Evolutionary conservation across 2,888 invertebrate species (phyloP), one percentile per base, ranked within the genome.

Genomic region (Callosobruchus maculatus): DNA sequence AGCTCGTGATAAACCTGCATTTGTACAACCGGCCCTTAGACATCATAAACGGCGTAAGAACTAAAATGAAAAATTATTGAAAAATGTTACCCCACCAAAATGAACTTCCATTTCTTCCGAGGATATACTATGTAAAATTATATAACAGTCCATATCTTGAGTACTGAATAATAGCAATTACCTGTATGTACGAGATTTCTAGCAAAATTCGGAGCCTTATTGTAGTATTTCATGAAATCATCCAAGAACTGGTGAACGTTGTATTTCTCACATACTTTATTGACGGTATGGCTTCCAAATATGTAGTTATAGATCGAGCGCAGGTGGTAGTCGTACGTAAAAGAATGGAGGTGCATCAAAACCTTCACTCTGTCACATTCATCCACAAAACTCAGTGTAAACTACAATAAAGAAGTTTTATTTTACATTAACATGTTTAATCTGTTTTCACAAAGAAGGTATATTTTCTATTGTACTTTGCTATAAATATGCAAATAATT

Each of bases 211-310:
- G 95, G 94, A 5, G 93, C 92, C 85, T 93, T 93, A 71, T 91
- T 92, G 83, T 94, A 94, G 84, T 94, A 93, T 83, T 93, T 92
- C 76, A 92, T 89, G 83, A 95, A 95, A 84, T 95, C 94, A 76
- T 92, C 91, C 31, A 95, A 87, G 84, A 94, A 94, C 78, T 91
- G 90, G 22, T 92, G 91, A 4, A 94, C 87, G 84, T 94, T 93
- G 84, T 93, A 94, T 68, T 91, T 91, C 75, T 89, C 89, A 74
- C 84, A 84, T 22, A 87, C 80, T 80, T 89, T 89, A 74, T 89
- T 89, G 70, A 90, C 86, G 0, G 88, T 87, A 78, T 88, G 87
- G 74, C 88, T 88, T 70, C 90, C 91, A 72, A 90, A 89, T 72
- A 93, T 89, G 81, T 92, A 93, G 18, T 90, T 89, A 82, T 91